Evolutionary conservation across 2,888 invertebrate genomes (phyloP).

Genomic region (Acrobasis suavella): DNA sequence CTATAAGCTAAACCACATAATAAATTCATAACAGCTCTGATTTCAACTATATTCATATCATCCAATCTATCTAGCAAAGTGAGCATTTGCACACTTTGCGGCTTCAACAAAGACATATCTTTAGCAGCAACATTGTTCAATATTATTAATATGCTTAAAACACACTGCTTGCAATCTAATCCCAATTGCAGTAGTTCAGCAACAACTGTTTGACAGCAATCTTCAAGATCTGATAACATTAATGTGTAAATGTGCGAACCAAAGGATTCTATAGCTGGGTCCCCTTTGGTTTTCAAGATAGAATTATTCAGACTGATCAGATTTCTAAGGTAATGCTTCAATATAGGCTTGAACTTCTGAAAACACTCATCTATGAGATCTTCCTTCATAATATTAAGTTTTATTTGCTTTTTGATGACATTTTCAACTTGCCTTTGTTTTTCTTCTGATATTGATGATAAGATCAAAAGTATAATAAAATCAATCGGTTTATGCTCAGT

Average conservation of each 20-base stretch:
- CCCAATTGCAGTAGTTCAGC: slow-evolving; percentile 68
- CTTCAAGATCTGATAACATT: slow-evolving; percentile 69
- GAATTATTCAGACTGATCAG: slow-evolving; percentile 82
- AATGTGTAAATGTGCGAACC: slow-evolving; percentile 81
- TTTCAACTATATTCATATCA: slow-evolving; percentile 87
- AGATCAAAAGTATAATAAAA: slow-evolving; percentile 84
- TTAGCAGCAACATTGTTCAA: slow-evolving; percentile 66
- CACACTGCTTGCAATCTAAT: slow-evolving; percentile 63
- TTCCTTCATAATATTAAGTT: slow-evolving; percentile 82
- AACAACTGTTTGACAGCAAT: slow-evolving; percentile 64
- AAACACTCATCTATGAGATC: slow-evolving; percentile 81
- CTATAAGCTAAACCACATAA: slow-evolving; percentile 87
- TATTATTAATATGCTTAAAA: slow-evolving; percentile 60
- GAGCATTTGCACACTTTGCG: slow-evolving; percentile 84
- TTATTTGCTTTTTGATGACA: slow-evolving; percentile 84
- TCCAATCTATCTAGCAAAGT: slow-evolving; percentile 89
- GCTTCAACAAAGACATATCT: slow-evolving; percentile 73
- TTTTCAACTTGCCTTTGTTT: slow-evolving; percentile 84
- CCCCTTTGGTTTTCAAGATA: slow-evolving; percentile 75
- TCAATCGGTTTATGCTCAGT: slow-evolving; percentile 86
- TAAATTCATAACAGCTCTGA: slow-evolving; percentile 89
- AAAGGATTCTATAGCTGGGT: slow-evolving; percentile 81
- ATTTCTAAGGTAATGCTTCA: slow-evolving; percentile 80
- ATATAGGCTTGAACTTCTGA: slow-evolving; percentile 77
- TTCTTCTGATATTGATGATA: slow-evolving; percentile 83